Evolutionary conservation across 2,797 vertebrate genomes (phyloP).

Genomic region (Falco berigora): DNA sequence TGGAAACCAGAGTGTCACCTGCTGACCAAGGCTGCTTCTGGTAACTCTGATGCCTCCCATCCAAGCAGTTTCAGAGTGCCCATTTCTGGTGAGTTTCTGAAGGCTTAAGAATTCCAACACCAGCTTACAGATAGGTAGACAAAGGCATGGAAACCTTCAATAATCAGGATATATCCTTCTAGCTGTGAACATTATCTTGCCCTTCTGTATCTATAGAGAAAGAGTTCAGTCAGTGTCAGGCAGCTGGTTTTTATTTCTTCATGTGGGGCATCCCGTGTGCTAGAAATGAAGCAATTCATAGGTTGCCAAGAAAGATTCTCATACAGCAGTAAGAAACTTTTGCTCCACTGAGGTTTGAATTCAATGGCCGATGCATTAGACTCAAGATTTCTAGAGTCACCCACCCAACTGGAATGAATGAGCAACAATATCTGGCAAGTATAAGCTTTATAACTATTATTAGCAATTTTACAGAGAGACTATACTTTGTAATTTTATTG

Average conservation of each 20-base stretch:
- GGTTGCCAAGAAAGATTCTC: neutral
- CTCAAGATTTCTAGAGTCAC: neutral
- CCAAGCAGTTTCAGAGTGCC: neutral
- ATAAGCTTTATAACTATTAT: neutral
- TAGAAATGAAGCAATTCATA: neutral
- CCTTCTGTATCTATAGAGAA: neutral
- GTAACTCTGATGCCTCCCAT: neutral
- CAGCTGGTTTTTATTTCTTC: neutral
- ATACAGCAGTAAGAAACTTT: neutral
- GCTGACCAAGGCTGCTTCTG: neutral
- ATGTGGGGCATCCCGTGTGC: neutral
- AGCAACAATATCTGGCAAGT: neutral
- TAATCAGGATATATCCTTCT: too few relatives aligned
- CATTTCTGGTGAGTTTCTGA: neutral
- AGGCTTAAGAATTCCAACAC: neutral
- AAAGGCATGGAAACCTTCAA: neutral
- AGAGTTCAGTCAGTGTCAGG: fast-evolving
- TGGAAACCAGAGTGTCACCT: neutral
- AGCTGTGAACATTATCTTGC: neutral
- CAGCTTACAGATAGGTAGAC: neutral
- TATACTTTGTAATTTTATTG: neutral
- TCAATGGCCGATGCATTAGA: neutral
- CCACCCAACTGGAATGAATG: neutral
- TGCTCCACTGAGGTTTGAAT: neutral
- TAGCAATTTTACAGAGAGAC: neutral